Evolutionary conservation across 2,888 invertebrate genomes (phyloP).

Genomic region (Apotomis betuletana): DNA sequence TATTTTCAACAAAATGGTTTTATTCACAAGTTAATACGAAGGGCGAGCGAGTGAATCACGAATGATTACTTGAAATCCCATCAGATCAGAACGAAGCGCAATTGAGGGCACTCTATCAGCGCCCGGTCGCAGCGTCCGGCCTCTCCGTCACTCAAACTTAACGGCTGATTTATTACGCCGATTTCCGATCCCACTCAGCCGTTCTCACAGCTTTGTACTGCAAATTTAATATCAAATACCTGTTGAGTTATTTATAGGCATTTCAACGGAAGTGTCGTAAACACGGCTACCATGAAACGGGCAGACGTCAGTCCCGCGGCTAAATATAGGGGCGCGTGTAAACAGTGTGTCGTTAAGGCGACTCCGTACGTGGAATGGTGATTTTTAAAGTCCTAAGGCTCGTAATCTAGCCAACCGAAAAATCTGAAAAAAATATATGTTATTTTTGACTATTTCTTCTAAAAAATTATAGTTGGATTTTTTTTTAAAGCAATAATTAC

Average conservation of each 20-base stretch:
- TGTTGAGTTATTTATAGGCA: constrained; percentile 43
- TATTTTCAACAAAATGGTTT: too few relatives aligned
- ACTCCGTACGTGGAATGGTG: too few relatives aligned
- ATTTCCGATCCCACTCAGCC: constrained; percentile 61
- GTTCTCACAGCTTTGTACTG: constrained; percentile 44
- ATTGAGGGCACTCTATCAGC: constrained; percentile 50
- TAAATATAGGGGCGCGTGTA: constrained; percentile 43
- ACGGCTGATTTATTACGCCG: constrained; percentile 60
- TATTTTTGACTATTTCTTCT: too few relatives aligned
- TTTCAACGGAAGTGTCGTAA: constrained; percentile 49
- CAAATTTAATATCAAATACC: constrained; percentile 44
- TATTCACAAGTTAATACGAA: constrained; percentile 17
- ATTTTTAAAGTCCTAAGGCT: too few relatives aligned
- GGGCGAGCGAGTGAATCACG: constrained; percentile 20
- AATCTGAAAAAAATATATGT: too few relatives aligned
- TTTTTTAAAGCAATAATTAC: too few relatives aligned
- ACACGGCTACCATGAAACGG: constrained; percentile 41
- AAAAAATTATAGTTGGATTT: too few relatives aligned
- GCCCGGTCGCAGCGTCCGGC: constrained; percentile 53
- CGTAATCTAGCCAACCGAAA: too few relatives aligned
- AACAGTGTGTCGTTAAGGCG: constrained; percentile 45
- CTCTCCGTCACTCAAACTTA: constrained; percentile 65
- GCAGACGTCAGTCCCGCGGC: constrained; percentile 42
- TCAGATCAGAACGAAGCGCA: constrained; percentile 27
- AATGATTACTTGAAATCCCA: constrained; percentile 35